Percentiles rank a stretch among this genome's conserved stretches.
These are phyloP conservation scores for Galeruca laticollis DNA, from an alignment of 2,888 invertebrate genomes.

Conservation along the genomic window DNA sequence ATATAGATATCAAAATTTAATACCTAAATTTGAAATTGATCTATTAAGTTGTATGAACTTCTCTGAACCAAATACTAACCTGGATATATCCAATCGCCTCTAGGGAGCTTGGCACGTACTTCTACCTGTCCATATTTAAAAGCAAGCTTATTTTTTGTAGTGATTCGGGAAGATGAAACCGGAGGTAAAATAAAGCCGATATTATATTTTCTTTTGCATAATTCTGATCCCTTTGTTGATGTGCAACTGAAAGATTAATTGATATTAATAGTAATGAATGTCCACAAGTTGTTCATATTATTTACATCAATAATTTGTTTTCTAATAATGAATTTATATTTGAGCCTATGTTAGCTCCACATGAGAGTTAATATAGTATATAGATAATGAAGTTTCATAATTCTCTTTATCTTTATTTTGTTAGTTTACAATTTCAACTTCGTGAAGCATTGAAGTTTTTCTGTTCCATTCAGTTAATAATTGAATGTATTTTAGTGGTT, in stretches of 20 bases:
- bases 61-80: slow-evolving; percentile 65
- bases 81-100: slow-evolving; percentile 84
- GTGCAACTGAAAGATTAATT: slow-evolving; percentile 64
- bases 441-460: too few relatives aligned
- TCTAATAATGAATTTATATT: too few relatives aligned
- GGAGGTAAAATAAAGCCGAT: slow-evolving; percentile 76
- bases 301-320: too few relatives aligned
- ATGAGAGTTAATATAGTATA: too few relatives aligned
- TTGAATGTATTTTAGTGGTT: too few relatives aligned
- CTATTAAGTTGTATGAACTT: not conserved
- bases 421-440: too few relatives aligned
- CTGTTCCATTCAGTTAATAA: too few relatives aligned
- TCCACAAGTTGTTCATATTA: not conserved
- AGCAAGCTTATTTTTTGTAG: slow-evolving; percentile 73
- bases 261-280: not conserved
- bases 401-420: too few relatives aligned
- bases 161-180: slow-evolving; percentile 74
- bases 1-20: too few relatives aligned
- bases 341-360: too few relatives aligned
- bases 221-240: slow-evolving; percentile 54
- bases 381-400: too few relatives aligned
- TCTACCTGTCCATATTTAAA: slow-evolving; percentile 79
- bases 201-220: slow-evolving; percentile 68
- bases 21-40: too few relatives aligned
- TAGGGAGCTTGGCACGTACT: slow-evolving; percentile 78